Conservation (phyloP, 2,888 invertebrate genomes). For the Byasa hedistus region DNA sequence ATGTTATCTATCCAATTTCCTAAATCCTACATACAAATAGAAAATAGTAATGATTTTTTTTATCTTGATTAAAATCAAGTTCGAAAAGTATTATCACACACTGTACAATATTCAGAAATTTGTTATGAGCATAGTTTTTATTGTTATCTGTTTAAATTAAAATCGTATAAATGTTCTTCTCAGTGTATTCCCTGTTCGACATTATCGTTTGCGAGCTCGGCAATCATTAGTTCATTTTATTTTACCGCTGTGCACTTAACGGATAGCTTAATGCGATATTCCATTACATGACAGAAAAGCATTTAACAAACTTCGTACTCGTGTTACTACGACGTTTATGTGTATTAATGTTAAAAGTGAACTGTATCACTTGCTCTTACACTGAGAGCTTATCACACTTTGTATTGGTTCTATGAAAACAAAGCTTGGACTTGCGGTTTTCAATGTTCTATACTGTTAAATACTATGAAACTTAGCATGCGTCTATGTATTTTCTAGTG, state of each 20-base stretch:
- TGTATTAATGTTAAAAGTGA: constrained; percentile 8
- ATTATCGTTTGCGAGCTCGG: constrained; percentile 24
- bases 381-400: constrained; percentile 20
- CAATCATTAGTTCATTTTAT: constrained; percentile 44
- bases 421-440: constrained; percentile 26
- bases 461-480: constrained; percentile 55
- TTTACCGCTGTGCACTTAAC: constrained; percentile 47
- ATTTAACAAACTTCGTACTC: constrained; percentile 50
- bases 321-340: constrained; percentile 29
- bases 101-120: neutral
- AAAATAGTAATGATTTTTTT: neutral
- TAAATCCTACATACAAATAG: neutral
- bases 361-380: neutral
- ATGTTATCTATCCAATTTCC: neutral
- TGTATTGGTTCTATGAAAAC: constrained; percentile 34
- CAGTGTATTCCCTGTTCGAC: constrained; percentile 23
- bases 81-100: neutral
- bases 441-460: constrained; percentile 44
- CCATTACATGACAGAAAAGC: constrained; percentile 63
- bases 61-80: constrained; percentile 13
- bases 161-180: constrained; percentile 6
- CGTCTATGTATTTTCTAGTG: constrained; percentile 41
- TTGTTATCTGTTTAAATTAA: neutral
- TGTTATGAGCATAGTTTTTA: neutral
- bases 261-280: constrained; percentile 63